phyloP scores from a whole-genome alignment of 2,888 invertebrate species.

The Agrilus mali region DNA sequence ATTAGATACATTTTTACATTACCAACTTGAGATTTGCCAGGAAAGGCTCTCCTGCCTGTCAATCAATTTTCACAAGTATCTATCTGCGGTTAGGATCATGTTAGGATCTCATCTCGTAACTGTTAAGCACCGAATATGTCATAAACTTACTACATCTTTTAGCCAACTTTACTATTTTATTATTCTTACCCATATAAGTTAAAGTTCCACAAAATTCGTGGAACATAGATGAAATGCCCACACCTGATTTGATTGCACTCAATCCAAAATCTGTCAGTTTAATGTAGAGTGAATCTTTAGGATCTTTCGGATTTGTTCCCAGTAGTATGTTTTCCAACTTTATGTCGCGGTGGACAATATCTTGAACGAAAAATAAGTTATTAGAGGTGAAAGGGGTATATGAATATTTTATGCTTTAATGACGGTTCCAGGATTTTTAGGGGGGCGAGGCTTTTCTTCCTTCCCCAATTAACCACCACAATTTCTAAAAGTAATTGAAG shows the following conservation, averaged over 20 bases:
- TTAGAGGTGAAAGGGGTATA: background rate
- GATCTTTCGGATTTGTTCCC: slow-evolving; percentile 35
- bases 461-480: no score
- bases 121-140: no score
- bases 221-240: slow-evolving; percentile 39
- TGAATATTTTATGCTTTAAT: background rate
- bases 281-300: slow-evolving; percentile 35
- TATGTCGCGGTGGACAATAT: slow-evolving; percentile 37
- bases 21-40: no score
- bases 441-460: no score
- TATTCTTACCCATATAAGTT: slow-evolving; percentile 40
- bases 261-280: slow-evolving; percentile 47
- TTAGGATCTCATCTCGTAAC: no score
- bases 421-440: no score
- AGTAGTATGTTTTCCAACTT: slow-evolving; percentile 39
- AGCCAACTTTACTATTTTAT: slow-evolving; percentile 8
- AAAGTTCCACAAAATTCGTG: slow-evolving; percentile 44
- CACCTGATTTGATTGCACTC: slow-evolving; percentile 38
- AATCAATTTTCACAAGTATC: no score
- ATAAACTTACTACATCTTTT: no score
- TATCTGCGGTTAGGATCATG: no score
- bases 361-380: slow-evolving; percentile 17
- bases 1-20: no score
- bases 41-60: no score
- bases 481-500: no score